Evolutionary conservation across 2,113 vertebrate genomes (phyloP), one percentile per base, ranked within the genome.

Genomic region (Coptodon bakossiorum): DNA sequence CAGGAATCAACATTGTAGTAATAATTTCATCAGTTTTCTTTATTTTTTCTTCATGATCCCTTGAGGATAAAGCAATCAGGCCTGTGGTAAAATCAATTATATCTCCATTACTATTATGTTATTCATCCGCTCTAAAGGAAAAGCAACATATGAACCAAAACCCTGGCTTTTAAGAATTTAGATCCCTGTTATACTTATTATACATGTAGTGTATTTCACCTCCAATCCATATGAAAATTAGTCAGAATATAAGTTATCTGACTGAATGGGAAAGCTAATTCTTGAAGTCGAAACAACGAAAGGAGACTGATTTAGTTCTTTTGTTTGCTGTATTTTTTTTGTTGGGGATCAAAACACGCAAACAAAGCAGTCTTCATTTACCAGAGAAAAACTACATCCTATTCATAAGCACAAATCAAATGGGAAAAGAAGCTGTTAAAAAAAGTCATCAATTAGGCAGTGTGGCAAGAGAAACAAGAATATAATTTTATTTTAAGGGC

Each of bases 391-490:
- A 36, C 4, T 50, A 22, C 13, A 36, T 85, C 81, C 6, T 40
- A 43, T 6, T 53, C 59, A 83, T 63, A 81, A 92, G 79, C 92
- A 93, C 90, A 92, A 89, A 81, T 90, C 2, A 80, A 85, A 90
- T 5, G 1, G 80, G 85, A 86, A 89, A n/a, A 71, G 6, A 48
- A 45, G 6, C 31, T 81, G 56, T 9, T 68, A 34, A 50, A 27
- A 29, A 66, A 52, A 76, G 56, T 9, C 22, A n/a, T 24, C 63
- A 17, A 85, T 63, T 31, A 66, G 73, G 8, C 40, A 81, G 52
- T 7, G 57, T 5, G 6, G 48, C 78, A 88, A 50, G 36, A 71
- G 90, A 83, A 85, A 24, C 7, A 29, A 81, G 29, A 86, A 50
- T 14, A 71, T 38, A 1, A 38, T 81, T 86, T 83, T 2, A 87